Conservation (phyloP, 2,797 vertebrate species). For the Sparidentex hasta region DNA sequence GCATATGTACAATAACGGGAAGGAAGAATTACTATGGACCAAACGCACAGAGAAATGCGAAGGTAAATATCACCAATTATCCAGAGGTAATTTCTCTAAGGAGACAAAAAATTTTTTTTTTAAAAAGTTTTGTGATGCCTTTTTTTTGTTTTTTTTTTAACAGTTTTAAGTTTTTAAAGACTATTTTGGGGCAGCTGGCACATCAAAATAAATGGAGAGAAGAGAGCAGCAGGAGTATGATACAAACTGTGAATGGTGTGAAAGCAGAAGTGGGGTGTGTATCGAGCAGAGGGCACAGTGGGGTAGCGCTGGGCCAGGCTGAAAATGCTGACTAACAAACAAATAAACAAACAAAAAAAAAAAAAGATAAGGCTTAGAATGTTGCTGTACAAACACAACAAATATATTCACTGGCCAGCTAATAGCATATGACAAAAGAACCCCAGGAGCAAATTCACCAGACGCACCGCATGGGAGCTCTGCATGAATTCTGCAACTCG, state of each 20-base stretch:
- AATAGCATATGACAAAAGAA: conserved; percentile 12
- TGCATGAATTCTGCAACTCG: conserved; percentile 9
- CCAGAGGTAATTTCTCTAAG: background rate
- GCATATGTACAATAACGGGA: background rate
- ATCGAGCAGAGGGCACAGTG: conserved; percentile 34
- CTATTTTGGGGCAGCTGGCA: conserved; percentile 1
- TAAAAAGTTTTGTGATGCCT: background rate
- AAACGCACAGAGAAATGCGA: background rate
- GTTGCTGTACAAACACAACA: conserved; percentile 17
- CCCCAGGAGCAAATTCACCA: background rate
- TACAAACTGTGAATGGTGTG: conserved; percentile 5
- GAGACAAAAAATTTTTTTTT: background rate
- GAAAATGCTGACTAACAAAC: conserved; percentile 7
- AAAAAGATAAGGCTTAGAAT: background rate
- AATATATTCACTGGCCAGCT: conserved; percentile 1
- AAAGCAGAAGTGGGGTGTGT: conserved; percentile 16
- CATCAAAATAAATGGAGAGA: conserved; percentile 19
- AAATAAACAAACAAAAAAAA: background rate
- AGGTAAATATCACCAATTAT: conserved; percentile 12
- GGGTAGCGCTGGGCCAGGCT: conserved; percentile 9
- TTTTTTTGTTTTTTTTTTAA: no score
- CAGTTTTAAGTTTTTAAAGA: conserved; percentile 19
- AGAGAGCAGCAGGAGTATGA: background rate
- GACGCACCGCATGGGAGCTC: background rate
- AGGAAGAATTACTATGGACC: background rate